phyloP scores from a whole-genome alignment of 2,888 invertebrate genomes.

The Alentia gelatinosa region DNA sequence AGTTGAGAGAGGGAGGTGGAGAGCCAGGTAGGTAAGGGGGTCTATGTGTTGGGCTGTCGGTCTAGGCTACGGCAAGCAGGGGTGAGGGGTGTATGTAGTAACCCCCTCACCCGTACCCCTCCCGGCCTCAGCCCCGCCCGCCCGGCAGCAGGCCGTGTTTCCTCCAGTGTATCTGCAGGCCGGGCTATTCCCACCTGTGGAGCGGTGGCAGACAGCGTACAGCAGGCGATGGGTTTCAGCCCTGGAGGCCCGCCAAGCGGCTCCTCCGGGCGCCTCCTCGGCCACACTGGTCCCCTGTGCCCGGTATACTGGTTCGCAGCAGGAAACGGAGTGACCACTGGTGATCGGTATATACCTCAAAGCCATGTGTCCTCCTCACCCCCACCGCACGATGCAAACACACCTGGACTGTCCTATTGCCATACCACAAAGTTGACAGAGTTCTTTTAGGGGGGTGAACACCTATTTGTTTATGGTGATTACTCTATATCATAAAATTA shows the following conservation, averaged over 20 bases:
- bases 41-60: not conserved
- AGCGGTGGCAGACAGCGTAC: not conserved
- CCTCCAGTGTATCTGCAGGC: conserved; percentile 5
- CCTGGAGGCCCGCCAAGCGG: not conserved
- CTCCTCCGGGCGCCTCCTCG: not conserved
- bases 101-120: too few relatives aligned
- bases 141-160: not conserved
- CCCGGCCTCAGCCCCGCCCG: too few relatives aligned
- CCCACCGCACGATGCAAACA: too few relatives aligned
- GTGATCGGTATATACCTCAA: not conserved
- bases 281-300: not conserved
- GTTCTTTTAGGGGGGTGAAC: too few relatives aligned
- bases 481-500: too few relatives aligned
- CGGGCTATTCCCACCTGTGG: conserved; percentile 14
- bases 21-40: not conserved
- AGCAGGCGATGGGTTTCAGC: not conserved
- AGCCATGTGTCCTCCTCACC: not conserved
- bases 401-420: too few relatives aligned
- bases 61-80: not conserved
- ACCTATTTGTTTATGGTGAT: too few relatives aligned
- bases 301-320: not conserved
- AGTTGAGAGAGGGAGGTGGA: not conserved
- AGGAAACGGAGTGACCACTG: not conserved
- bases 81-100: not conserved
- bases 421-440: too few relatives aligned